Percentiles rank a stretch among this genome's conserved stretches.
phyloP scores from a whole-genome alignment of 2,113 vertebrate species.

The Phaethon lepturus region DNA sequence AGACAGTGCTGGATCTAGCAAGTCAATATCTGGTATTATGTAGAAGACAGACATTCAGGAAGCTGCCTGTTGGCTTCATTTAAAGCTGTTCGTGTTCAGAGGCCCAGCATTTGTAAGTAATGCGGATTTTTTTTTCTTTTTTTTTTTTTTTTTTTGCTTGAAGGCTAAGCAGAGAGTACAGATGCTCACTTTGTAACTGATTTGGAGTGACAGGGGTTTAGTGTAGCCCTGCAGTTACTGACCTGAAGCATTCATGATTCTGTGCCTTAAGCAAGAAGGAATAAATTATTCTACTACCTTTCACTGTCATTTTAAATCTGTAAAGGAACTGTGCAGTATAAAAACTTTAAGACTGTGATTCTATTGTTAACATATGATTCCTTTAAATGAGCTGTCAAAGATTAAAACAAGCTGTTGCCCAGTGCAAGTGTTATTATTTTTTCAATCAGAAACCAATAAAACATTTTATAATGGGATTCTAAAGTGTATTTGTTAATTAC shows the following conservation, averaged over 20 bases:
- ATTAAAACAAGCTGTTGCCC: constrained; percentile 60
- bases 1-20: background rate
- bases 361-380: constrained; percentile 78
- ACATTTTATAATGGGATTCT: constrained; percentile 64
- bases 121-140: background rate
- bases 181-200: constrained; percentile 68
- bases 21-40: background rate
- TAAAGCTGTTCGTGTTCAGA: background rate
- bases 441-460: constrained; percentile 69
- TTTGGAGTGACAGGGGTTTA: constrained; percentile 74
- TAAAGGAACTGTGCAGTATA: constrained; percentile 65
- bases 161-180: constrained; percentile 4
- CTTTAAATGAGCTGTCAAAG: constrained; percentile 69
- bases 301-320: constrained; percentile 79
- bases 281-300: constrained; percentile 77
- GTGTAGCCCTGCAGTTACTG: constrained; percentile 69
- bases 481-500: constrained; percentile 81
- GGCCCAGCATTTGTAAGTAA: background rate
- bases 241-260: constrained; percentile 69
- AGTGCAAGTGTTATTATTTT: constrained; percentile 58
- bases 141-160: background rate
- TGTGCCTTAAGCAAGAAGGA: constrained; percentile 72
- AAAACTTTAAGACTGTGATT: constrained; percentile 70
- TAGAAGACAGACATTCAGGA: background rate
- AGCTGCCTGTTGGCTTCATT: constrained; percentile 8